phyloP scores from a whole-genome alignment of 2,888 invertebrate species.

The Spisula subtruncata region DNA sequence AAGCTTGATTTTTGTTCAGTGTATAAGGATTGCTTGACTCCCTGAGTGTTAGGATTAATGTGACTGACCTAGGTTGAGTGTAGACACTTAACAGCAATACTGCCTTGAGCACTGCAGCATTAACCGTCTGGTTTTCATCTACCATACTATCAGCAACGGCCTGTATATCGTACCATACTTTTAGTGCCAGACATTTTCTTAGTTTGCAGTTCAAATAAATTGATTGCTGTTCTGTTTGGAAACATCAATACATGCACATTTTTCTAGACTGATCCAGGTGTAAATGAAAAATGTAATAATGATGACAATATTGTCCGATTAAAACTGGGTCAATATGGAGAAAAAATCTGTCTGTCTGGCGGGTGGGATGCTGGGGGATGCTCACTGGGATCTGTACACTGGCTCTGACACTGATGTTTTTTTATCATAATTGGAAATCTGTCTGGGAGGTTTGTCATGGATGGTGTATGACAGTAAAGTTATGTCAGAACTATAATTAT shows the following conservation, averaged over 20 bases:
- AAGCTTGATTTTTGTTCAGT: too few species aligned
- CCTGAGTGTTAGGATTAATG: too few species aligned
- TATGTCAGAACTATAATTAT: too few species aligned
- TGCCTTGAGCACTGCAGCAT: too few species aligned
- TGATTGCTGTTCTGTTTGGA: constrained; percentile 30
- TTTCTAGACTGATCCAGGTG: constrained; percentile 20
- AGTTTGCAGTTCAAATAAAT: constrained; percentile 30
- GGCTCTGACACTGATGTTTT: background rate
- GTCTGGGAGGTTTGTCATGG: background rate
- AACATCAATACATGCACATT: constrained; percentile 31
- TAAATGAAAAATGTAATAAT: background rate
- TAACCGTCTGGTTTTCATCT: too few species aligned
- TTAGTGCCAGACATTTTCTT: constrained; percentile 17
- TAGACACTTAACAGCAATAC: too few species aligned
- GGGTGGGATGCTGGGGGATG: background rate
- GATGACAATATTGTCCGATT: background rate
- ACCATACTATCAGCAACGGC: background rate
- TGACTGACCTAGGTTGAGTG: too few species aligned
- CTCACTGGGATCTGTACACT: background rate
- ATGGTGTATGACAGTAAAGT: background rate
- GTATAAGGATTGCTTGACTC: too few species aligned
- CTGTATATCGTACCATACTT: constrained; percentile 10
- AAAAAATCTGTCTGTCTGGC: background rate
- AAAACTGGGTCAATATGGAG: constrained; percentile 1
- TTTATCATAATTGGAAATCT: background rate